Evolutionary conservation across 2,888 invertebrate genomes (phyloP).

Genomic region (Eupsilia transversa): DNA sequence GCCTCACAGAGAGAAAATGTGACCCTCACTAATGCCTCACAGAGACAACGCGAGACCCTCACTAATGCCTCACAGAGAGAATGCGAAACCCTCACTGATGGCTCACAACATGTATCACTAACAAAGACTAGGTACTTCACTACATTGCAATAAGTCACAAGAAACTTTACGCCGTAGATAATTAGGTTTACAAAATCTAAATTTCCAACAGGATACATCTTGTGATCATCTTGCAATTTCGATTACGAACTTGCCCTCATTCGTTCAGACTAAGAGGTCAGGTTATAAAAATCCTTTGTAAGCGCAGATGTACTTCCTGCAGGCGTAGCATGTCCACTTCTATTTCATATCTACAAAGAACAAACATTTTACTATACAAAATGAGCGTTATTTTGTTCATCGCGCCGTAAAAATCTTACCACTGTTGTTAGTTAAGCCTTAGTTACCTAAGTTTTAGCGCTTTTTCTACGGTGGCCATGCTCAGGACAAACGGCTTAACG

Average conservation of each 20-base stretch:
- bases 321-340: neutral
- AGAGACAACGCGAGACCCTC: no score
- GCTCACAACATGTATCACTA: no score
- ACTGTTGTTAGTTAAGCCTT: no score
- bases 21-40: no score
- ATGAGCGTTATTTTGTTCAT: neutral
- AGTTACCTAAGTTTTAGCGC: no score
- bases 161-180: no score
- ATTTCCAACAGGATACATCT: neutral
- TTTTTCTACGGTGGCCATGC: neutral
- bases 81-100: no score
- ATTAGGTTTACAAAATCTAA: neutral
- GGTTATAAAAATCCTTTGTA: neutral
- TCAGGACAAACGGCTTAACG: neutral
- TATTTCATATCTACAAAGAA: slow-evolving; percentile 3
- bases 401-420: neutral
- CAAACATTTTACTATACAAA: neutral
- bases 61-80: no score
- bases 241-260: neutral
- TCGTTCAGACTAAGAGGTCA: neutral
- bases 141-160: neutral
- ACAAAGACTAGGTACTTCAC: no score
- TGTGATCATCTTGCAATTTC: no score
- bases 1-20: no score
- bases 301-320: neutral